Conservation (phyloP, 2,888 invertebrate genomes). For the Drosophila cracens region DNA sequence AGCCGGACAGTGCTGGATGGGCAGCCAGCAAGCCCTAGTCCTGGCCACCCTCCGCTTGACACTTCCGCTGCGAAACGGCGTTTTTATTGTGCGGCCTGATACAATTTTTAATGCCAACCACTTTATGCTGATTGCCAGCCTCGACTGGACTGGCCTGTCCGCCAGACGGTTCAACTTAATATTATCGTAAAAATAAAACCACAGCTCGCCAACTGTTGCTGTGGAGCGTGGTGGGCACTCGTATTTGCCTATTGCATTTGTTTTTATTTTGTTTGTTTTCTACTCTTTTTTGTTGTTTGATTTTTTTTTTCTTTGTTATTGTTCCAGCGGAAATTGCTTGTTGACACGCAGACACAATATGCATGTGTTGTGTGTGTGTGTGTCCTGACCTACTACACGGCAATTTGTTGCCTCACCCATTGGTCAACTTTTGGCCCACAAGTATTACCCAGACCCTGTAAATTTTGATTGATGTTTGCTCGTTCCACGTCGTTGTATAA, state of each 20-base stretch:
- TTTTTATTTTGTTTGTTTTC: slow-evolving; percentile 24
- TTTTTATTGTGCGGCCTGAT: slow-evolving; percentile 76
- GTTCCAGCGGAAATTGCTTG: slow-evolving; percentile 71
- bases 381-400: slow-evolving; percentile 65
- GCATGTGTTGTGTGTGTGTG: slow-evolving; percentile 12
- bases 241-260: slow-evolving; percentile 45
- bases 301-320: slow-evolving; percentile 30
- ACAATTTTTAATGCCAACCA: slow-evolving; percentile 75
- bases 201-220: slow-evolving; percentile 68
- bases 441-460: slow-evolving; percentile 13
- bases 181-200: slow-evolving; percentile 73
- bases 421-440: slow-evolving; percentile 40
- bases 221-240: neutral
- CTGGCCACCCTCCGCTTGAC: slow-evolving; percentile 34
- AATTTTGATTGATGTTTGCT: slow-evolving; percentile 71
- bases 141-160: slow-evolving; percentile 23
- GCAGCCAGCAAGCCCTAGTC: neutral
- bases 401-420: slow-evolving; percentile 67
- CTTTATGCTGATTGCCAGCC: slow-evolving; percentile 76
- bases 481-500: slow-evolving; percentile 53
- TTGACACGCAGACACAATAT: slow-evolving; percentile 70
- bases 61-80: slow-evolving; percentile 68
- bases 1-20: slow-evolving; percentile 16
- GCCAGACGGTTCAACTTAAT: slow-evolving; percentile 59
- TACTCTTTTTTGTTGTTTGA: slow-evolving; percentile 6